Conservation (phyloP, 2,797 vertebrate species). For the Chaunax sp. region DNA sequence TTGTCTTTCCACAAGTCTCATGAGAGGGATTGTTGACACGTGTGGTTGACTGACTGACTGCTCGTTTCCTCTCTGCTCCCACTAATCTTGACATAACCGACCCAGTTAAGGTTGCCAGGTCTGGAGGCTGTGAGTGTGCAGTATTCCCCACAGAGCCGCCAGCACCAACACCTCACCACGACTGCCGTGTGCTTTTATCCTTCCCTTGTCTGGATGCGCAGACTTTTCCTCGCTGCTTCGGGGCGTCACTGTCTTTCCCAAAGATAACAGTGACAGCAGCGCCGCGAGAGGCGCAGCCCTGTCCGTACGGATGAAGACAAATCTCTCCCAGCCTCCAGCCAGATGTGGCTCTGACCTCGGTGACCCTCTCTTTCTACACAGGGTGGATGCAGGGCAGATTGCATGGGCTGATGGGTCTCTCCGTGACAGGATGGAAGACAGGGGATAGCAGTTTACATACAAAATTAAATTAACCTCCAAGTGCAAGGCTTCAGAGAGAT, state of each 20-base stretch:
- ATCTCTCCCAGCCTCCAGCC: slow-evolving; percentile 59
- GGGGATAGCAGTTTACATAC: slow-evolving; percentile 42
- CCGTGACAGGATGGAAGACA: not conserved
- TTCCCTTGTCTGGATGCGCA: slow-evolving; percentile 13
- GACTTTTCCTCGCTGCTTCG: slow-evolving; percentile 19
- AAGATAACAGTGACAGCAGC: slow-evolving; percentile 53
- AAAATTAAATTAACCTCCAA: slow-evolving; percentile 61
- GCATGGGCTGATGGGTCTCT: slow-evolving; percentile 22
- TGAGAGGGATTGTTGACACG: slow-evolving; percentile 54
- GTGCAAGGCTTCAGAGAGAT: slow-evolving; percentile 30
- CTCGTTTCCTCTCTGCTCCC: slow-evolving; percentile 34
- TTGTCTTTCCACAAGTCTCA: slow-evolving; percentile 56
- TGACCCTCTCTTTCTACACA: slow-evolving; percentile 37
- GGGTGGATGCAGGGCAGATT: slow-evolving; percentile 27
- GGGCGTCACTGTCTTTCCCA: slow-evolving; percentile 46
- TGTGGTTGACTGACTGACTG: slow-evolving; percentile 3
- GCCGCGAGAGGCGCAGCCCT: slow-evolving; percentile 28
- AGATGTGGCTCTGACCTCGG: slow-evolving; percentile 62
- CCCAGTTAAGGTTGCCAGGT: slow-evolving; percentile 12
- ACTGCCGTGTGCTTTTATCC: slow-evolving; percentile 19
- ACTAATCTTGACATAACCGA: slow-evolving; percentile 23
- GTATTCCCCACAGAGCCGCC: slow-evolving; percentile 26
- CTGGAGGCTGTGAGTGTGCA: slow-evolving; percentile 8
- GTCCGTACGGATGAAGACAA: slow-evolving; percentile 60
- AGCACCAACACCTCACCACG: slow-evolving; percentile 35